phyloP scores from a whole-genome alignment of 1,140 invertebrate genomes.

The Chironomus tepperi region DNA sequence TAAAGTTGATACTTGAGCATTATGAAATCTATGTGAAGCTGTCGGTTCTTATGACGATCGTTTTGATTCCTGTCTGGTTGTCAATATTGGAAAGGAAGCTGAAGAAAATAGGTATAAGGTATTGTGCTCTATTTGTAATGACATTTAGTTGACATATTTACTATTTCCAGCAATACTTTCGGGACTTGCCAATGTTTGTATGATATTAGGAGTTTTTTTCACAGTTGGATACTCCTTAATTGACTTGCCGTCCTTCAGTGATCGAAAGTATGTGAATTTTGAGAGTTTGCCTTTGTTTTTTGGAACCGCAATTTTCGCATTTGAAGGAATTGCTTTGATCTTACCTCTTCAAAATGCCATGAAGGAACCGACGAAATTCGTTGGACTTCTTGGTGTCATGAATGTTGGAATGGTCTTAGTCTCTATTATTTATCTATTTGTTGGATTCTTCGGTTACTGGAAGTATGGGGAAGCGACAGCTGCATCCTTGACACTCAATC shows the following conservation, averaged over 20 bases:
- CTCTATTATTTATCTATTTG: slow-evolving; percentile 58
- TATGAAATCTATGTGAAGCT: slow-evolving; percentile 50
- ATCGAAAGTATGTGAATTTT: not conserved
- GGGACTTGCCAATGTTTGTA: slow-evolving; percentile 58
- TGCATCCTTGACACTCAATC: slow-evolving; percentile 66
- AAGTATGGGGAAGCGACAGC: slow-evolving; percentile 62
- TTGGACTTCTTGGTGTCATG: slow-evolving; percentile 64
- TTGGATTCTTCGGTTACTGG: slow-evolving; percentile 79
- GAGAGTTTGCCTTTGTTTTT: slow-evolving; percentile 56
- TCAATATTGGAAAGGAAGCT: slow-evolving; percentile 66
- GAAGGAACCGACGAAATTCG: slow-evolving; percentile 66
- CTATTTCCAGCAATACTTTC: slow-evolving; percentile 50
- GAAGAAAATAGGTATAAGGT: slow-evolving; percentile 47
- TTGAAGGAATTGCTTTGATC: slow-evolving; percentile 71
- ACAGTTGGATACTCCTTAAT: slow-evolving; percentile 57
- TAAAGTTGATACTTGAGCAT: slow-evolving; percentile 53
- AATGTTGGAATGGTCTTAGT: slow-evolving; percentile 78
- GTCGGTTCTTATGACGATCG: slow-evolving; percentile 60
- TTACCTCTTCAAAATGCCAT: slow-evolving; percentile 86
- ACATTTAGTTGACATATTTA: not conserved
- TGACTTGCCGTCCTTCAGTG: not conserved
- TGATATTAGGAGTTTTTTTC: slow-evolving; percentile 53
- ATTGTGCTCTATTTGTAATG: not conserved
- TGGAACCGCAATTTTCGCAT: slow-evolving; percentile 68
- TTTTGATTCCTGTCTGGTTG: slow-evolving; percentile 60